These are phyloP conservation scores for Sturmia bella DNA, from an alignment of 2,888 invertebrate species.

Conservation along the genomic window DNA sequence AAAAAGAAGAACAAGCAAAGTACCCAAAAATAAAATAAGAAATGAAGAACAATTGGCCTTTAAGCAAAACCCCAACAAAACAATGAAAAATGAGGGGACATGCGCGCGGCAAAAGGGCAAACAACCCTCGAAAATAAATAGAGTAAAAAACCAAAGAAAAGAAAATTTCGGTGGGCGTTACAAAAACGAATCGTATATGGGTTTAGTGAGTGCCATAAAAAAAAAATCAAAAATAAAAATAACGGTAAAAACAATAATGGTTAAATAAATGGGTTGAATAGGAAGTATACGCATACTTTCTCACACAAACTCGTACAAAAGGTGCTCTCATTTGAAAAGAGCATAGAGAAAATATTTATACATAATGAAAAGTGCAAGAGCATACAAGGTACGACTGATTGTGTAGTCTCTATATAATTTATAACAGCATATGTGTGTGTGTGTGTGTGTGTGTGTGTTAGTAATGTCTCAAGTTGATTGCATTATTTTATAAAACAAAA, in stretches of 20 bases:
- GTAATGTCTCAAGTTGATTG: slow-evolving; percentile 66
- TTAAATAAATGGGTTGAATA: slow-evolving; percentile 55
- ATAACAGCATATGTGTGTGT: background rate
- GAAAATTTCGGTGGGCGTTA: slow-evolving; percentile 78
- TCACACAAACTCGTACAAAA: background rate
- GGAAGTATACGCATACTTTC: background rate
- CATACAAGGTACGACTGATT: background rate
- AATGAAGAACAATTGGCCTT: slow-evolving; percentile 60
- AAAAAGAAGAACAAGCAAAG: slow-evolving; percentile 35
- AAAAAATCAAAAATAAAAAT: slow-evolving; percentile 29
- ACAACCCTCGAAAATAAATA: slow-evolving; percentile 59
- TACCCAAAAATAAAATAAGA: slow-evolving; percentile 22
- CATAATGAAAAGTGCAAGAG: slow-evolving; percentile 47
- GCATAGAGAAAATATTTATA: slow-evolving; percentile 53
- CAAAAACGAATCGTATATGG: slow-evolving; percentile 62
- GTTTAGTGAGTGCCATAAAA: slow-evolving; percentile 10
- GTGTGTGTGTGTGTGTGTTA: background rate
- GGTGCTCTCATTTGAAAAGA: slow-evolving; percentile 2
- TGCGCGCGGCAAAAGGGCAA: slow-evolving; percentile 68
- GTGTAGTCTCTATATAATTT: background rate
- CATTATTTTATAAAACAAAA: slow-evolving; percentile 66
- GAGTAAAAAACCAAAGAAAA: slow-evolving; percentile 12
- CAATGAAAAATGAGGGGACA: slow-evolving; percentile 61
- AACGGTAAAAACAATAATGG: slow-evolving; percentile 58
- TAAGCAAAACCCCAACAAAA: slow-evolving; percentile 49